Base-by-base conservation (phyloP, 2,113 vertebrate species). In the Vulpes vulpes region DNA sequence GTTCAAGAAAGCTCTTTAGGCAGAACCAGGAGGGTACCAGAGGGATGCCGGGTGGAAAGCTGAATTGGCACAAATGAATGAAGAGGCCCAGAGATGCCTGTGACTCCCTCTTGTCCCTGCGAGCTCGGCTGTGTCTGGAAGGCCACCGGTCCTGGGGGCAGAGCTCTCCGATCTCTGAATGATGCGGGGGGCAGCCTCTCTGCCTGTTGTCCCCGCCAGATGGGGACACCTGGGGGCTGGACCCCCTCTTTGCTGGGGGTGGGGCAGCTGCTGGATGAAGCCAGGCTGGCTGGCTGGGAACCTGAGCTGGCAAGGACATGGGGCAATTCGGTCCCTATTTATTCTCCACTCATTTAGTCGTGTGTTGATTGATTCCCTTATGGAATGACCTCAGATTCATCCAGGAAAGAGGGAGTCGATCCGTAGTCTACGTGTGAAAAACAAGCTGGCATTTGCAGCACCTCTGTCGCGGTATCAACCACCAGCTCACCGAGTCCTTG, bases 281-380 rank as follows among this genome's bases (percentile, higher is more conserved):
- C 11, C 43, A 93, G 7, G 3, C 30, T 69, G 51, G 19, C 55
- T 43, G 12, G 53, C 49, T 30, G 25, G 9, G 38, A 92, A 69
- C 20, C 76, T 51, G 51, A 35, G 1, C 30, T 59, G 64, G 43
- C 81, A 88, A 95, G 35, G 57, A 79, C 25, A 15, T 1, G 20
- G 79, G 92, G 62, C 57, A 92, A 84, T n/a, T 57, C 79, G 67
- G 17, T 53, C 27, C 30, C 14, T 25, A 74, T 71, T 65, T 60
- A 67, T 2, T 89, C 91, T 62, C 95, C 73, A 53, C 30, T 88
- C 90, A 88, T 64, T 86, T n/a, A n/a, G 69, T 76, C n/a, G 78
- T 27, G 67, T 3, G 7, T 27, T 85, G 11, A 64, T 59, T 59
- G 76, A 71, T 78, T 78, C 51, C 43, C 43, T 78, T 73, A 65